Conservation (phyloP, 2,888 invertebrate species). For the Tinea trinotella region DNA sequence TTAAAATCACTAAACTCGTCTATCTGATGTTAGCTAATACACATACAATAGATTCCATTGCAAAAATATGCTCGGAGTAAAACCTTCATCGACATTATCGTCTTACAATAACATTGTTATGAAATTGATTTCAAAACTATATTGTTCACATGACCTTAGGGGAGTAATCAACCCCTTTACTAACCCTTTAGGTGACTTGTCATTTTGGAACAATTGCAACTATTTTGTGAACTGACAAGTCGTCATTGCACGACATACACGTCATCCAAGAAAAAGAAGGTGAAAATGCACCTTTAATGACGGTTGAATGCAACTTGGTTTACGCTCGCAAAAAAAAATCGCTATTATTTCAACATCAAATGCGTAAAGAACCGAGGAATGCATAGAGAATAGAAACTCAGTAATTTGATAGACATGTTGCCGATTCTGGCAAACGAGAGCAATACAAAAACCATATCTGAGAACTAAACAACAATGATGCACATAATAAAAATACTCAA, state of each 20-base stretch:
- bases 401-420: constrained; percentile 7
- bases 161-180: constrained; percentile 21
- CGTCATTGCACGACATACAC: constrained; percentile 34
- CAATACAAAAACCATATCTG: neutral
- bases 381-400: neutral
- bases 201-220: constrained; percentile 34
- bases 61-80: neutral
- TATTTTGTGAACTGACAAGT: constrained; percentile 39
- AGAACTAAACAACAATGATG: constrained; percentile 9
- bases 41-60: constrained; percentile 2
- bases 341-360: constrained; percentile 7
- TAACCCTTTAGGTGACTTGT: constrained; percentile 20
- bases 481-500: neutral
- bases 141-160: constrained; percentile 35
- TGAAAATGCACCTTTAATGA: constrained; percentile 46
- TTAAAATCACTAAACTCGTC: neutral
- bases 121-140: constrained; percentile 25
- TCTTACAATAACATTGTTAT: constrained; percentile 31
- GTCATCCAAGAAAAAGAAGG: constrained; percentile 34
- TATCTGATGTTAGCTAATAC: constrained; percentile 12
- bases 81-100: constrained; percentile 16
- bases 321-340: neutral
- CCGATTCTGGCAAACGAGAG: neutral
- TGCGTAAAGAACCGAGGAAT: constrained; percentile 5
- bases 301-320: constrained; percentile 12